Evolutionary conservation across 2,797 vertebrate genomes (phyloP).

Genomic region (Chelon auratus): DNA sequence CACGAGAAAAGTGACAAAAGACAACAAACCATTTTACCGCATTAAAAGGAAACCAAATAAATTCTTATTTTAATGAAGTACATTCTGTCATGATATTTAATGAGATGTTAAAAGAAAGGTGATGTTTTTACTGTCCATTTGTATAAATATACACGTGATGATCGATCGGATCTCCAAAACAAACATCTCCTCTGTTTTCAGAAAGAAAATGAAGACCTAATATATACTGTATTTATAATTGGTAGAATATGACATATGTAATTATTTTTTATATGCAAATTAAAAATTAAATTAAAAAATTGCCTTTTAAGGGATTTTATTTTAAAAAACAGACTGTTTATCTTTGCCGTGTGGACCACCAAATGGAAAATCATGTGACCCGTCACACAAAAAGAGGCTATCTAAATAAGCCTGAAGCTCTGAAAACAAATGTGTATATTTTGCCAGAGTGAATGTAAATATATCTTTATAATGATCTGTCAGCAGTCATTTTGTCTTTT

Average conservation of each 20-base stretch:
- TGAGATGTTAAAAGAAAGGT: slow-evolving; percentile 18
- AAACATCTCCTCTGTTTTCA: neutral
- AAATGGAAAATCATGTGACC: slow-evolving; percentile 20
- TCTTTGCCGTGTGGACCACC: slow-evolving; percentile 3
- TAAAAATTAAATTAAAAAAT: neutral
- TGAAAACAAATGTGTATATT: slow-evolving; percentile 46
- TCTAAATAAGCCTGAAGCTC: slow-evolving; percentile 11
- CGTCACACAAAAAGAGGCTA: slow-evolving; percentile 20
- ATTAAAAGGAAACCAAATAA: slow-evolving; percentile 30
- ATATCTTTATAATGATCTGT: slow-evolving; percentile 29
- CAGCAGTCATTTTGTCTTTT: slow-evolving; percentile 20
- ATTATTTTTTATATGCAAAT: neutral
- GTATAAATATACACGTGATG: slow-evolving; percentile 21
- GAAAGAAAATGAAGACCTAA: too few relatives aligned
- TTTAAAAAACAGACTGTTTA: neutral
- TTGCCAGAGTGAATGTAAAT: slow-evolving; percentile 34
- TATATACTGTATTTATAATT: neutral
- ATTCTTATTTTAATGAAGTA: slow-evolving; percentile 16
- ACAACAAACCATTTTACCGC: slow-evolving; percentile 35
- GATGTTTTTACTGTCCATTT: slow-evolving; percentile 29
- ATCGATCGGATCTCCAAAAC: slow-evolving; percentile 11
- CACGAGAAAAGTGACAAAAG: slow-evolving; percentile 42
- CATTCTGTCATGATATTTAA: slow-evolving; percentile 25
- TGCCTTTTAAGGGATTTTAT: neutral
- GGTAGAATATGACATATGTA: too few relatives aligned